Percentiles rank a stretch among this genome's conserved stretches.
These are phyloP conservation scores for Enteromius viviparus DNA, from an alignment of 2,797 vertebrate species.

Conservation along the genomic window DNA sequence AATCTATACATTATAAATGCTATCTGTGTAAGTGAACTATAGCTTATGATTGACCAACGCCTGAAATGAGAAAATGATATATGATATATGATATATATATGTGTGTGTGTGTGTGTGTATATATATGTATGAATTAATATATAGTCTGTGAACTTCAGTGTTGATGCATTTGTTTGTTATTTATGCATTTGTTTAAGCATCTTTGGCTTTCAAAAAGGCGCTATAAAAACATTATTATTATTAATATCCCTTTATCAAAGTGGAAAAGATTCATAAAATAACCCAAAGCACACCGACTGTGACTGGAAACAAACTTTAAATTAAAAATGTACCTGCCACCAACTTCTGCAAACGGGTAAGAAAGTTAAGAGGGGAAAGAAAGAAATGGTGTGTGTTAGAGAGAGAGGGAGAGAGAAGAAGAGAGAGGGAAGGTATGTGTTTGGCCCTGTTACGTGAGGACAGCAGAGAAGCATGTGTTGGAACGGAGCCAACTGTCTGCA, in stretches of 20 bases:
- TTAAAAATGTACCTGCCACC: neutral
- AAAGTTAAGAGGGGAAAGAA: neutral
- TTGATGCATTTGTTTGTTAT: neutral
- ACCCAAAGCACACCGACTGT: neutral
- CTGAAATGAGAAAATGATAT: neutral
- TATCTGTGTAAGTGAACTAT: neutral
- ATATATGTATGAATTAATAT: too few relatives aligned
- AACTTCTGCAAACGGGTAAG: neutral
- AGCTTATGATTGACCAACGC: neutral
- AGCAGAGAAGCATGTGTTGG: conserved; percentile 76
- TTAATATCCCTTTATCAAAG: neutral
- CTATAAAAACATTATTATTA: neutral
- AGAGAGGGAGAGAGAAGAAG: conserved; percentile 43
- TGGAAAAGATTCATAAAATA: neutral
- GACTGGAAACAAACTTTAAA: neutral
- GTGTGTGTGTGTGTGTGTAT: too few relatives aligned
- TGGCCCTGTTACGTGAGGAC: conserved; percentile 76
- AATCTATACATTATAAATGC: neutral
- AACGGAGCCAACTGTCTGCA: conserved; percentile 75
- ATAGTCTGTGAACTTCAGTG: neutral
- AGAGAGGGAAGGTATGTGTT: conserved; percentile 63
- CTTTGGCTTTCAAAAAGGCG: neutral
- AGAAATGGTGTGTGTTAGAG: conserved; percentile 33
- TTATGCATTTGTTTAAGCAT: neutral
- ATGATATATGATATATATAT: too few relatives aligned